These are phyloP conservation scores for Pissodes strobi DNA, from an alignment of 1,140 invertebrate species.

Conservation along the genomic window DNA sequence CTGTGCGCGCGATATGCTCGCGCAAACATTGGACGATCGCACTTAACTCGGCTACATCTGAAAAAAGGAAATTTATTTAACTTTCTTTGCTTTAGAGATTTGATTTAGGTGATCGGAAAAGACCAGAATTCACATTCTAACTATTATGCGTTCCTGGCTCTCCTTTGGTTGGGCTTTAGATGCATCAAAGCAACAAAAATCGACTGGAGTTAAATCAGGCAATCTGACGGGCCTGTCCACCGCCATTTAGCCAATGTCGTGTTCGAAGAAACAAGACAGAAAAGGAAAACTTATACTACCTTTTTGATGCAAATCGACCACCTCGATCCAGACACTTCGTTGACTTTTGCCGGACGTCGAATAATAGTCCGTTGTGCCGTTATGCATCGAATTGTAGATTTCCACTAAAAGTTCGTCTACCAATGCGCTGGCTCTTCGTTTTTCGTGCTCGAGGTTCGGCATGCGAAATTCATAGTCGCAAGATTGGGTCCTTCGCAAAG, in stretches of 20 bases:
- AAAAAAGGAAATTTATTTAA: background rate
- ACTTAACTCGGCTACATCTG: constrained; percentile 31
- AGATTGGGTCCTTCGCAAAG: constrained; percentile 11
- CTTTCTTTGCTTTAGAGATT: too few relatives aligned
- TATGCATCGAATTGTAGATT: constrained; percentile 45
- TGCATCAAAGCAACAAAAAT: too few relatives aligned
- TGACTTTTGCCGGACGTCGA: constrained; percentile 51
- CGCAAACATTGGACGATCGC: constrained; percentile 24
- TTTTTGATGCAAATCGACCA: constrained; percentile 41
- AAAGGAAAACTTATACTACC: constrained; percentile 24
- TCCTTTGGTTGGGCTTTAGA: too few relatives aligned
- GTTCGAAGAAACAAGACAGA: too few relatives aligned
- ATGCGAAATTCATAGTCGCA: background rate
- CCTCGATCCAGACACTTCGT: constrained; percentile 36
- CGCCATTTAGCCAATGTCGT: too few relatives aligned
- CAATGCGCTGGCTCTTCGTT: constrained; percentile 42
- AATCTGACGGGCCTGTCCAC: too few relatives aligned
- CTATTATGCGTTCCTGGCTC: too few relatives aligned
- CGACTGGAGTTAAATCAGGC: too few relatives aligned
- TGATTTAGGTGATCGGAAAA: too few relatives aligned
- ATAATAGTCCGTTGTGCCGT: constrained; percentile 46
- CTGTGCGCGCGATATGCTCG: constrained; percentile 30
- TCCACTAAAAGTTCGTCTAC: constrained; percentile 50
- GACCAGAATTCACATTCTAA: too few relatives aligned
- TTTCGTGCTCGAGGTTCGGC: constrained; percentile 32